These are phyloP conservation scores for Sminthopsis crassicaudata DNA, from an alignment of 2,113 vertebrate genomes.

Conservation along the genomic window DNA sequence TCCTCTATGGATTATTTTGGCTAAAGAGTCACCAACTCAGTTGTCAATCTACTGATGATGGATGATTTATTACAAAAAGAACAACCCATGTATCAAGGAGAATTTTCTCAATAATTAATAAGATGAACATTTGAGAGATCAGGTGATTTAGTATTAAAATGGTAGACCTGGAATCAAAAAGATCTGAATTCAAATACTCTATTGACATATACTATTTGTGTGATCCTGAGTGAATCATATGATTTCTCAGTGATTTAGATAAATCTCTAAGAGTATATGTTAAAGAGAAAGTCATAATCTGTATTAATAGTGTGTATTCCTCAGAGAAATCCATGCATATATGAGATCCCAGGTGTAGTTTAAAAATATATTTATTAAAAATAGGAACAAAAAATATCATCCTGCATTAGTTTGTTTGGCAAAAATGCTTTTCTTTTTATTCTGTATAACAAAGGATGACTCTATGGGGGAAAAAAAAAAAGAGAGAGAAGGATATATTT, in stretches of 20 bases:
- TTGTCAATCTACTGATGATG: not conserved
- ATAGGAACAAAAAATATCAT: not conserved
- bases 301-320: not conserved
- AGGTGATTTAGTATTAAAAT: not conserved
- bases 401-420: not conserved
- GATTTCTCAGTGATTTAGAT: not conserved
- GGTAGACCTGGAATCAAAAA: not conserved
- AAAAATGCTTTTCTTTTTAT: not conserved
- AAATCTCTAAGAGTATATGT: not conserved
- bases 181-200: not conserved
- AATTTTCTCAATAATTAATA: not conserved
- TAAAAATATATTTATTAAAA: not conserved
- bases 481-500: not conserved
- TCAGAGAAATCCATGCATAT: not conserved
- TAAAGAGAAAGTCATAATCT: not conserved
- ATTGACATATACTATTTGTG: not conserved
- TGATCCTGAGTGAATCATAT: not conserved
- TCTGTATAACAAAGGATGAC: not conserved
- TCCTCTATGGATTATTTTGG: not conserved
- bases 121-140: not conserved
- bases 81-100: not conserved
- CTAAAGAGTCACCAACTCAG: not conserved
- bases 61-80: not conserved
- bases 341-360: not conserved
- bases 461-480: not conserved